Evolutionary conservation across 23 tunicate genomes (phyloP), one percentile per base, ranked within the genome.

Genomic region (Diplosoma virens): DNA sequence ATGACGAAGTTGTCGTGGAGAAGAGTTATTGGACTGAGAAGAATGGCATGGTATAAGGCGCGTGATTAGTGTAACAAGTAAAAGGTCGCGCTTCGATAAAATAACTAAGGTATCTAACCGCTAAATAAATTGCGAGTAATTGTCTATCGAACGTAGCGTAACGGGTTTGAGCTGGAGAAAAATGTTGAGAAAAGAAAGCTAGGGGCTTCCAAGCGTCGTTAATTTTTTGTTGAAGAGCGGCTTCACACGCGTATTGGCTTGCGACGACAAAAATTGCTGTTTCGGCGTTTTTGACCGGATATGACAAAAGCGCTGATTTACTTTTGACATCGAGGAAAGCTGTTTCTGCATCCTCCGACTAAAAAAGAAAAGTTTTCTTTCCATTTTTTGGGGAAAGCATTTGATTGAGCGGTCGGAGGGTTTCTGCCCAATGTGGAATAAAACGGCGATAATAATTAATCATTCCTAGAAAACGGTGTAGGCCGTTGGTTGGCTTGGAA

Each of bases 381-480:
- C 3, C 17, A 34, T 18, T 67, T 35, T 21, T 36, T 22, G 3
- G 24, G 14, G 74, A 34, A 5, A 67, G 24, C 20, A 34, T 26
- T 23, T 4, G 9, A 17, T 35, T 67, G 5, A 67, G 23, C 3
- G 74, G 52, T 22, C 27, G 50, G 23, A 67, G 21, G 25, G 36
- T 18, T 3, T 35, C 52, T 3, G 74, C 22, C 3, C 50, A 35
- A 25, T 67, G 74, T 16, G 74, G 74, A 18, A 67, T 11, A 23
- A 36, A 67, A 35, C 28, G 50, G 3, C 52, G 3, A 35, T 67
- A 67, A 26, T 11, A 36, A 25, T 67, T 67, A 2, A 36, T 7
- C 74, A 67, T 67, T 6, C 74, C 74, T 18, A 67, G 36, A 22
- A 34, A 67, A 34, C 52, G 27, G n/a, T n/a, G n/a, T n/a, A n/a